A percentile compares a stretch with the other conserved stretches of the same genome.
These are phyloP conservation scores for Centruroides sculpturatus DNA, from an alignment of 1,140 invertebrate species.

Conservation along the genomic window DNA sequence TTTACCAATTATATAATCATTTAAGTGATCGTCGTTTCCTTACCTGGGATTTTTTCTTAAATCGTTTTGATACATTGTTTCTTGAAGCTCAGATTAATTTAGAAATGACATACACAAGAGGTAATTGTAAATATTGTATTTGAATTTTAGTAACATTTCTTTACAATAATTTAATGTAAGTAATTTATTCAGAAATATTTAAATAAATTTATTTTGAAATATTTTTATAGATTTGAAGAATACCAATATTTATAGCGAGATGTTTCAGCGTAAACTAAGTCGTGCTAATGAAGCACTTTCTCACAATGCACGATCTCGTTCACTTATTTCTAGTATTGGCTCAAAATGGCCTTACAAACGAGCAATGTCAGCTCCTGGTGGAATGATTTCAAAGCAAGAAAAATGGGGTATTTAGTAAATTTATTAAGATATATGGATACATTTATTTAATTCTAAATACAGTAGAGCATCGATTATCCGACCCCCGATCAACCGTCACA, in stretches of 20 bases:
- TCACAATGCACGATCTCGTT: constrained; percentile 46
- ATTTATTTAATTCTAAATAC: background rate
- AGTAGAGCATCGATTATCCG: too few species aligned
- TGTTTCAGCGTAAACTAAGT: constrained; percentile 71
- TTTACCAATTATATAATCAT: constrained; percentile 88
- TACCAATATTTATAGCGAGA: constrained; percentile 74
- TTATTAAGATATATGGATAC: background rate
- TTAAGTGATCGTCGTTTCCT: constrained; percentile 79
- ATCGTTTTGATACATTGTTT: constrained; percentile 89
- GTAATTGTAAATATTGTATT: constrained; percentile 30
- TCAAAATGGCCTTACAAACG: constrained; percentile 91
- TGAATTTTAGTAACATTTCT: too few species aligned
- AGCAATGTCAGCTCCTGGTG: constrained; percentile 76
- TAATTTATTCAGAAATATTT: too few species aligned
- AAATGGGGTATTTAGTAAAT: constrained; percentile 45
- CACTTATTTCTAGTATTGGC: constrained; percentile 75
- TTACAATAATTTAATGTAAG: too few species aligned
- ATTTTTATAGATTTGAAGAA: constrained; percentile 60
- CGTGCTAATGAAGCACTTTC: constrained; percentile 79
- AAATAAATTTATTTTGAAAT: constrained; percentile 1
- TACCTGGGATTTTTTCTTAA: constrained; percentile 96
- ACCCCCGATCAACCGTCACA: too few species aligned
- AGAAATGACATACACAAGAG: constrained; percentile 46
- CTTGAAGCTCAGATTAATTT: constrained; percentile 85
- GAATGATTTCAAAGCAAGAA: constrained; percentile 58